phyloP scores from a whole-genome alignment of 1,140 invertebrate genomes.

The Ceratina calcarata region DNA sequence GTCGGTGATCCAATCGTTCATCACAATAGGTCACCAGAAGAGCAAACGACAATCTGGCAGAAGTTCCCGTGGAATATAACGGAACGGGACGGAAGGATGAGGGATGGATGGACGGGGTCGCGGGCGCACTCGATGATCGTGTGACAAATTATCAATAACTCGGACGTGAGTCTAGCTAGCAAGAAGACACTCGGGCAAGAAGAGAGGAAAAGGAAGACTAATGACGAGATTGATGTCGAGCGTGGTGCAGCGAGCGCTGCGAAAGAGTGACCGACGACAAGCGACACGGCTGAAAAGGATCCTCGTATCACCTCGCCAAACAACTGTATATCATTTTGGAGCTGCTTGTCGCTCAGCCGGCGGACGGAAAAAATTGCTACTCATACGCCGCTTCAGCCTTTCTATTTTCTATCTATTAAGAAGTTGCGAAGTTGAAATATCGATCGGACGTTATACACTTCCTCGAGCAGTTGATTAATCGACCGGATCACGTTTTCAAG shows the following conservation, averaged over 20 bases:
- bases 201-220: slow-evolving; percentile 69
- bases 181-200: slow-evolving; percentile 61
- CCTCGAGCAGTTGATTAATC: too few relatives aligned
- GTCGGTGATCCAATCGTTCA: slow-evolving; percentile 33
- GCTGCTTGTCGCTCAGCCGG: not conserved
- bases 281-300: slow-evolving; percentile 52
- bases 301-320: slow-evolving; percentile 46
- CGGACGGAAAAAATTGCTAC: not conserved
- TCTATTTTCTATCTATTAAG: not conserved
- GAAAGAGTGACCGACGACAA: slow-evolving; percentile 57
- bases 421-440: not conserved
- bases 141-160: slow-evolving; percentile 73
- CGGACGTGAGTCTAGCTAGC: slow-evolving; percentile 55
- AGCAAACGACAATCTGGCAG: slow-evolving; percentile 43
- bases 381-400: too few relatives aligned
- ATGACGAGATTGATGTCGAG: slow-evolving; percentile 70
- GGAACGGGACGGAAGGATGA: slow-evolving; percentile 53
- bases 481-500: too few relatives aligned
- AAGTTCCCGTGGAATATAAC: slow-evolving; percentile 54
- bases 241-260: slow-evolving; percentile 52
- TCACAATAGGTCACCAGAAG: slow-evolving; percentile 37
- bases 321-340: slow-evolving; percentile 48
- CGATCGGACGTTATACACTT: not conserved
- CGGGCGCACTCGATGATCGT: slow-evolving; percentile 51
- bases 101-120: slow-evolving; percentile 47